Evolutionary conservation across 2,113 vertebrate genomes (phyloP).

Genomic region (Zosterops pallidus): DNA sequence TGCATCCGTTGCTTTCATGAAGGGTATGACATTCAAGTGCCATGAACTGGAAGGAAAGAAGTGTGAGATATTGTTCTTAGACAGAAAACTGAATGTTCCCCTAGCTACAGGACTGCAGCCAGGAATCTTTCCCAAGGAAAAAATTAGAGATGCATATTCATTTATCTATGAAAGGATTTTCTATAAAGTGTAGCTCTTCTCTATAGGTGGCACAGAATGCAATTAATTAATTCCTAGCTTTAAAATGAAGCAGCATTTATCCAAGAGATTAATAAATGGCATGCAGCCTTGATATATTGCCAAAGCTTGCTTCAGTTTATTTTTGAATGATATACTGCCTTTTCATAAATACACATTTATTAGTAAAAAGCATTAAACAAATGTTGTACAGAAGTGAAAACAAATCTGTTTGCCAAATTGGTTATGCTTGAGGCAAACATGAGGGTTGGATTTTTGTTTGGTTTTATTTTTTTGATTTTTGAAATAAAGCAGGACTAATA

Average conservation of each 20-base stretch:
- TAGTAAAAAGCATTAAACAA: constrained; percentile 49
- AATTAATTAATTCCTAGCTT: constrained; percentile 62
- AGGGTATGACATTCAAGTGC: constrained; percentile 32
- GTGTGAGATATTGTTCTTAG: constrained; percentile 36
- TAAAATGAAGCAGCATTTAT: constrained; percentile 47
- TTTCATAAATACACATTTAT: constrained; percentile 56
- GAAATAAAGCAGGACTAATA: not conserved
- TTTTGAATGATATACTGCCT: constrained; percentile 30
- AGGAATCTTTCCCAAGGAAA: constrained; percentile 40
- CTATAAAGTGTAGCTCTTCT: not conserved
- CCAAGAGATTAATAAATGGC: constrained; percentile 49
- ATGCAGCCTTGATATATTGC: not conserved
- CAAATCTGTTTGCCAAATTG: constrained; percentile 50
- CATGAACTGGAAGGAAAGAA: constrained; percentile 37
- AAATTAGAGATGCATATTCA: constrained; percentile 40
- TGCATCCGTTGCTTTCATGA: not conserved
- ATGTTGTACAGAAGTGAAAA: constrained; percentile 38
- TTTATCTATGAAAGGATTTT: constrained; percentile 37
- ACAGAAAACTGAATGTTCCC: constrained; percentile 21
- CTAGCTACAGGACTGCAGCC: constrained; percentile 1
- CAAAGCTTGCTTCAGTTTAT: not conserved
- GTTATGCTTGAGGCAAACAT: constrained; percentile 25
- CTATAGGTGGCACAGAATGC: constrained; percentile 35
- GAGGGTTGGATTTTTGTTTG: not conserved
- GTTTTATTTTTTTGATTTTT: not conserved